These are phyloP conservation scores for Cercocebus atys DNA, from an alignment of 2,113 vertebrate species.

Conservation along the genomic window DNA sequence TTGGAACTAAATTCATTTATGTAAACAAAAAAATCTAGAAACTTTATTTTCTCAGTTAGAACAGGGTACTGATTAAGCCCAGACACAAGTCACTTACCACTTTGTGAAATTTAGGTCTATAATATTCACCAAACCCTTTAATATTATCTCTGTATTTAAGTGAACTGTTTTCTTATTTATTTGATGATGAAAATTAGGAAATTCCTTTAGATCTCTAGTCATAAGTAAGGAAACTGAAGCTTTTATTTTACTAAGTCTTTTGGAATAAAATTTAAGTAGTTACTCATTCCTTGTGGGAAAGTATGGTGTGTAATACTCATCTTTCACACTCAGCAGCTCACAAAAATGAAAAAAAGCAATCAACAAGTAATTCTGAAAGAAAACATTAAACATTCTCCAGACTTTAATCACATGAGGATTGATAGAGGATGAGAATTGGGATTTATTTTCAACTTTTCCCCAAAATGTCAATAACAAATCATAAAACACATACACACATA, in stretches of 20 bases:
- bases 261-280: conserved; percentile 39
- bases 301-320: background rate
- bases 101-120: background rate
- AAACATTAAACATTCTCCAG: conserved; percentile 11
- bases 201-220: background rate
- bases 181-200: conserved; percentile 16
- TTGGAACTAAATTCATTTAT: background rate
- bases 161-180: background rate
- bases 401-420: background rate
- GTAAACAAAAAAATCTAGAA: background rate
- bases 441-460: conserved; percentile 12
- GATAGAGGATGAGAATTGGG: background rate
- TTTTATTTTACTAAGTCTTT: background rate
- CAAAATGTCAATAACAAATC: conserved; percentile 31
- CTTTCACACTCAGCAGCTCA: conserved; percentile 18
- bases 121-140: background rate
- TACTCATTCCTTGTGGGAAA: conserved; percentile 16
- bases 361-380: conserved; percentile 25
- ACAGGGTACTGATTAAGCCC: background rate
- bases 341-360: background rate
- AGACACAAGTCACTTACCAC: background rate
- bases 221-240: background rate
- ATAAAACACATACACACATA: background rate
- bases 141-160: background rate
- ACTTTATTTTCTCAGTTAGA: background rate